These are phyloP conservation scores for Onchidella celtica DNA, from an alignment of 2,888 invertebrate species.

Conservation along the genomic window DNA sequence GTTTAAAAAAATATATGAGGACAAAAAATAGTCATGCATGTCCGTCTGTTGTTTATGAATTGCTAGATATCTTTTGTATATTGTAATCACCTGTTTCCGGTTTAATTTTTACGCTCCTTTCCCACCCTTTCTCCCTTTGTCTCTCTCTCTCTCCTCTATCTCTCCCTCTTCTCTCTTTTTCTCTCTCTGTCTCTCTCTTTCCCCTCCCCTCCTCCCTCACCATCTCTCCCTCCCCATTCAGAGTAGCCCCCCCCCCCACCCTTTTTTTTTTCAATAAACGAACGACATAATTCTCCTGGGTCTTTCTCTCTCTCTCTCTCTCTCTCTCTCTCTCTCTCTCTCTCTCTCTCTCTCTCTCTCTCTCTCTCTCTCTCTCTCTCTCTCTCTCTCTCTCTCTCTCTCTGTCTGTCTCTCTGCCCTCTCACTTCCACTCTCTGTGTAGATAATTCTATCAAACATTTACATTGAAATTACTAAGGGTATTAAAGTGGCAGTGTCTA, in stretches of 20 bases:
- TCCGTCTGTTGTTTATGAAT: no score
- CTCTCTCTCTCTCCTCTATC: not conserved
- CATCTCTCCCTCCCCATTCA: not conserved
- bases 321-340: constrained; percentile 18
- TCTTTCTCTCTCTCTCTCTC: not conserved
- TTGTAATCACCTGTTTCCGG: not conserved
- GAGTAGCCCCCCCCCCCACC: not conserved
- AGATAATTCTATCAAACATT: no score
- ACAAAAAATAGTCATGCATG: no score
- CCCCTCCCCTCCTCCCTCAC: not conserved
- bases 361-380: not conserved
- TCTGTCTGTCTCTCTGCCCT: not conserved
- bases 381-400: not conserved
- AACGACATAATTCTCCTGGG: not conserved
- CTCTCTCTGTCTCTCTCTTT: not conserved
- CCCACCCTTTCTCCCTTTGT: not conserved
- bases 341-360: not conserved
- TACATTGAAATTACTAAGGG: no score
- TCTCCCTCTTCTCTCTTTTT: constrained; percentile 3
- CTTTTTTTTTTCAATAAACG: no score
- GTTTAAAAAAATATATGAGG: no score
- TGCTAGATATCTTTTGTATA: not conserved
- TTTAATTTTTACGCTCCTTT: not conserved
- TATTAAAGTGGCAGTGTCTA: no score
- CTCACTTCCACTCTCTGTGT: no score